phyloP scores from a whole-genome alignment of 1,140 invertebrate genomes.

The Ceratina japonica region DNA sequence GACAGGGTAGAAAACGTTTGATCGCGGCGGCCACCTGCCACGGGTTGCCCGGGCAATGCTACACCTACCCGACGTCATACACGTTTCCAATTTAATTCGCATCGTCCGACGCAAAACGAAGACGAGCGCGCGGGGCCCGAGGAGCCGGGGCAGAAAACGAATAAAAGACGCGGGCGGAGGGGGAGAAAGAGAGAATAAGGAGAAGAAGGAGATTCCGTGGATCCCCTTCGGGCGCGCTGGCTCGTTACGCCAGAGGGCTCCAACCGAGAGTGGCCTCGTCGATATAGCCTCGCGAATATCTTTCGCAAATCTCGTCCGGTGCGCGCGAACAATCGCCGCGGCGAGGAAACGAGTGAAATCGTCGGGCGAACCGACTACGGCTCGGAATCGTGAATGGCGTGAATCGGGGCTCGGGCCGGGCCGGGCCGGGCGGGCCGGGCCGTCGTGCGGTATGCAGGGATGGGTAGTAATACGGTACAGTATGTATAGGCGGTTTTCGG shows the following conservation, averaged over 20 bases:
- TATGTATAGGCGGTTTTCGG: constrained; percentile 20
- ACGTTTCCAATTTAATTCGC: constrained; percentile 42
- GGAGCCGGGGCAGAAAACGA: too few relatives aligned
- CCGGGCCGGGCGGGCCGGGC: too few relatives aligned
- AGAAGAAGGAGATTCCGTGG: background rate
- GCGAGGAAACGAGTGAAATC: constrained; percentile 46
- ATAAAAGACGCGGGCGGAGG: too few relatives aligned
- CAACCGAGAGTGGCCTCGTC: background rate
- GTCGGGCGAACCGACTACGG: background rate
- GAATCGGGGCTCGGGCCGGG: too few relatives aligned
- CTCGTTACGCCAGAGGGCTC: constrained; percentile 11
- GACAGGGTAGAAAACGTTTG: constrained; percentile 12
- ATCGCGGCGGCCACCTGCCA: constrained; percentile 23
- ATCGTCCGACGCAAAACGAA: constrained; percentile 28
- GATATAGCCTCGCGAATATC: constrained; percentile 30
- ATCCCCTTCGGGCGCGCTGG: constrained; percentile 14
- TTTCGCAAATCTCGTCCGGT: constrained; percentile 26
- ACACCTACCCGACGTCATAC: constrained; percentile 25
- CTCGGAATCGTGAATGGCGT: constrained; percentile 7
- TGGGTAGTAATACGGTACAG: background rate
- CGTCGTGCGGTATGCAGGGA: too few relatives aligned
- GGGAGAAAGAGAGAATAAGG: too few relatives aligned
- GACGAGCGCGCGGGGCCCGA: background rate
- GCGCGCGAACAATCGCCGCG: constrained; percentile 44
- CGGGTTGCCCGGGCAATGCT: background rate